Conservation (phyloP, 2,888 invertebrate species). For the Drosophila kanekoi region DNA sequence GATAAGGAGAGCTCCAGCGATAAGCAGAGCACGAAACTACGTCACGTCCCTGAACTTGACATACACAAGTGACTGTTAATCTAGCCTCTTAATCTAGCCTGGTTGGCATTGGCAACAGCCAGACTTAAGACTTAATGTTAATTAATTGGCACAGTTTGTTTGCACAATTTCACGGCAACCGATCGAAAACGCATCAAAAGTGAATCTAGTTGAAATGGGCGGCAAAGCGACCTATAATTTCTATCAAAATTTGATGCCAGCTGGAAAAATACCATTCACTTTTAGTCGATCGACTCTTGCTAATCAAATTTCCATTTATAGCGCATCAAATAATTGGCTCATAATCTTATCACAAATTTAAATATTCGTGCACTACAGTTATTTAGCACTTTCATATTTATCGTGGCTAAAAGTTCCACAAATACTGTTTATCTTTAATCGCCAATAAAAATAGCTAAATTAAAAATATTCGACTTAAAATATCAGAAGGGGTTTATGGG, state of each 20-base stretch:
- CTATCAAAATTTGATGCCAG: too few relatives aligned
- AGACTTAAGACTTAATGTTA: too few relatives aligned
- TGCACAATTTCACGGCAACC: conserved; percentile 23
- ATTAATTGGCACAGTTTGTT: neutral
- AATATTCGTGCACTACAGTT: neutral
- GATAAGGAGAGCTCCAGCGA: conserved; percentile 44
- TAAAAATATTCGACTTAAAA: too few relatives aligned
- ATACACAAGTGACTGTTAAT: conserved; percentile 49
- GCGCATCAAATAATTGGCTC: neutral
- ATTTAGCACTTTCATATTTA: too few relatives aligned
- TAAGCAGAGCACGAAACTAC: conserved; percentile 38
- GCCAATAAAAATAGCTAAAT: too few relatives aligned
- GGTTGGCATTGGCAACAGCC: neutral
- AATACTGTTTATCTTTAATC: too few relatives aligned
- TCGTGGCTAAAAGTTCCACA: too few relatives aligned
- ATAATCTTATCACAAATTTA: conserved; percentile 1
- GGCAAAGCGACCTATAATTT: too few relatives aligned
- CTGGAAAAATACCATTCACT: too few relatives aligned
- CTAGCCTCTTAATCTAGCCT: neutral
- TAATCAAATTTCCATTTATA: neutral
- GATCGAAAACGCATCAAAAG: conserved; percentile 30
- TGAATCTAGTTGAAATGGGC: conserved; percentile 22
- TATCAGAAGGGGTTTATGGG: too few relatives aligned
- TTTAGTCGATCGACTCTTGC: too few relatives aligned
- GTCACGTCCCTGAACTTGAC: conserved; percentile 83